Percentiles rank a stretch among this genome's conserved stretches.
These are phyloP conservation scores for Steinernema feltiae DNA, from an alignment of 1,140 invertebrate genomes.

Conservation along the genomic window DNA sequence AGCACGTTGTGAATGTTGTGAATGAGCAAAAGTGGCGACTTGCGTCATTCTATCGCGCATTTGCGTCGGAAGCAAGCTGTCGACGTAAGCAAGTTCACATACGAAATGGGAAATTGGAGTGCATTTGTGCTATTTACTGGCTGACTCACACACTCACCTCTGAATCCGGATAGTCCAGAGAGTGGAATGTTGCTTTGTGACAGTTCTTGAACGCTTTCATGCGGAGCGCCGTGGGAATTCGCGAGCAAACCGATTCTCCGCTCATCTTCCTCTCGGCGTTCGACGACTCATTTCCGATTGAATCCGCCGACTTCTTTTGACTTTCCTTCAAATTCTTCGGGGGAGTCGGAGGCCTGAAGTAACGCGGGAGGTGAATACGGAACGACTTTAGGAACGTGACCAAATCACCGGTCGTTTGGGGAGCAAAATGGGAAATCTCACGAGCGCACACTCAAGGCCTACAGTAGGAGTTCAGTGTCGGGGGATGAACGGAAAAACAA, in stretches of 20 bases:
- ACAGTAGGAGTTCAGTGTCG: too few relatives aligned
- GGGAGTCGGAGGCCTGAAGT: neutral
- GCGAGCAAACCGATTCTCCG: neutral
- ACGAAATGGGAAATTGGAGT: neutral
- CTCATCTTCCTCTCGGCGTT: neutral
- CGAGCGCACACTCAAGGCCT: too few relatives aligned
- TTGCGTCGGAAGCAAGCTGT: neutral
- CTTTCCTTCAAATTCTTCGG: neutral
- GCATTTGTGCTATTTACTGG: too few relatives aligned
- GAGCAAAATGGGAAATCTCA: neutral
- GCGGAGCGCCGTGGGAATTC: neutral
- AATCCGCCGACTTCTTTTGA: neutral
- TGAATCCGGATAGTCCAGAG: neutral
- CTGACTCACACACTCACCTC: neutral
- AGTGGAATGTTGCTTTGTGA: conserved; percentile 4
- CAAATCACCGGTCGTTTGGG: neutral
- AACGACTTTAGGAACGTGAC: too few relatives aligned
- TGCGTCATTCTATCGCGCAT: neutral
- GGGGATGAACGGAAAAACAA: too few relatives aligned
- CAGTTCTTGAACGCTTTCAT: conserved; percentile 4
- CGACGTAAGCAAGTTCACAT: neutral
- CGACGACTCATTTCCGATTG: neutral
- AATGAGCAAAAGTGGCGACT: too few relatives aligned
- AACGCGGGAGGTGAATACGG: neutral
- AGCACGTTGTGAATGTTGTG: too few relatives aligned